Percentiles rank a stretch among this genome's conserved stretches.
phyloP scores from a whole-genome alignment of 2,797 vertebrate species.

The Malurus leucopterus region DNA sequence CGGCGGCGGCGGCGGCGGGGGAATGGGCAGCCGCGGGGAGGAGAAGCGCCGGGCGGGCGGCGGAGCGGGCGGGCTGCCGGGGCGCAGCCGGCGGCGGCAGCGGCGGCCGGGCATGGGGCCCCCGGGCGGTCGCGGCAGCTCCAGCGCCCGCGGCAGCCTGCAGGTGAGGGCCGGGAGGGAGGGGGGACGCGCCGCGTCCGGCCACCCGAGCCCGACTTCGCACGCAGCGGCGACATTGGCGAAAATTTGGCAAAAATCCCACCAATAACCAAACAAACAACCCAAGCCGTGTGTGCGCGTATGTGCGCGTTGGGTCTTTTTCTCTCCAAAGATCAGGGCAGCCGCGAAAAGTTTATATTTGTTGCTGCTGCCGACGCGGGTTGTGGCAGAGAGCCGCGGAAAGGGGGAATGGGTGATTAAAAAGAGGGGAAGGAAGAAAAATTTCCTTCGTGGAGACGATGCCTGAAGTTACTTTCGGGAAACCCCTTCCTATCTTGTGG shows the following conservation, averaged over 20 bases:
- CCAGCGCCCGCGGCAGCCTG: slow-evolving; percentile 41
- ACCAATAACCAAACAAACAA: not conserved
- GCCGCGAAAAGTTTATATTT: slow-evolving; percentile 6
- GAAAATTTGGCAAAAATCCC: not conserved
- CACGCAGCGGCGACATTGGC: not conserved
- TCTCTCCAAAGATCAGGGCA: not conserved
- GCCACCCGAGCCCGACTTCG: not conserved
- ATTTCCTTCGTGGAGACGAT: not conserved
- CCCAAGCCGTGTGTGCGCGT: not conserved
- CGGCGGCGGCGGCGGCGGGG: slow-evolving; percentile 32
- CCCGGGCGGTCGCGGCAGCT: slow-evolving; percentile 40
- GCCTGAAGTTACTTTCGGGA: not conserved
- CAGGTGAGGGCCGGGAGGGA: slow-evolving; percentile 59
- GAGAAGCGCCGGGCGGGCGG: slow-evolving; percentile 49
- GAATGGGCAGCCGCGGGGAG: slow-evolving; percentile 26
- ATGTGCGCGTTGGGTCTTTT: no score
- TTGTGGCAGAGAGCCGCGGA: not conserved
- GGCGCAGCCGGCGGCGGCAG: slow-evolving; percentile 44
- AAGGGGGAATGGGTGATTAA: not conserved
- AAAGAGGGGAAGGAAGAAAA: not conserved
- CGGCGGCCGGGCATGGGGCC: slow-evolving; percentile 70
- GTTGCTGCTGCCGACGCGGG: not conserved
- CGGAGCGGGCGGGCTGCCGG: slow-evolving; percentile 49
- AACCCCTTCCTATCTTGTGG: not conserved
- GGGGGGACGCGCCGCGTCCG: not conserved